Conservation (phyloP, 2,888 invertebrate species). For the Endomychus coccineus region DNA sequence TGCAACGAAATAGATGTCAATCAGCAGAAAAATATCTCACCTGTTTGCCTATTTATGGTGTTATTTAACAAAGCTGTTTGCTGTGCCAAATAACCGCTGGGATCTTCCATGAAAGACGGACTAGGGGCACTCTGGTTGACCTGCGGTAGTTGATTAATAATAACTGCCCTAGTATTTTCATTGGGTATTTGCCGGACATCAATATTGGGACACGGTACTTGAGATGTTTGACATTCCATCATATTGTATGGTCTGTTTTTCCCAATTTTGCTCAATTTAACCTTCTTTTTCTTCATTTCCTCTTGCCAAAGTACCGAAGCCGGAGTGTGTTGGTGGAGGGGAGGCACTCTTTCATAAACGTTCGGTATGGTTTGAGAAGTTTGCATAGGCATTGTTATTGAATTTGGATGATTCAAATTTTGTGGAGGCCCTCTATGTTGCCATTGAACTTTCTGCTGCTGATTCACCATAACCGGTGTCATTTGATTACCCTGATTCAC, state of each 20-base stretch:
- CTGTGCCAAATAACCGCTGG: slow-evolving; percentile 83
- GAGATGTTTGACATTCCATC: slow-evolving; percentile 33
- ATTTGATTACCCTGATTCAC: slow-evolving; percentile 42
- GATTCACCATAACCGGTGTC: slow-evolving; percentile 12
- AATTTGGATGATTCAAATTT: slow-evolving; percentile 32
- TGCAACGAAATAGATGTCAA: too few species aligned
- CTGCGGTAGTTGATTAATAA: slow-evolving; percentile 35
- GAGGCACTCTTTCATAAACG: slow-evolving; percentile 64
- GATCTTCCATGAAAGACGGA: slow-evolving; percentile 87
- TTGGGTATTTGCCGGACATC: slow-evolving; percentile 51
- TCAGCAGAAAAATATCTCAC: too few species aligned
- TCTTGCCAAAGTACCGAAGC: slow-evolving; percentile 49
- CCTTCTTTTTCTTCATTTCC: slow-evolving; percentile 53
- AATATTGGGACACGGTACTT: slow-evolving; percentile 50
- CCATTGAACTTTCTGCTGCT: slow-evolving; percentile 42
- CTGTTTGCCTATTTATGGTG: slow-evolving; percentile 64
- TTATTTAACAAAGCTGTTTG: slow-evolving; percentile 81
- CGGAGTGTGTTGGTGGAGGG: slow-evolving; percentile 62
- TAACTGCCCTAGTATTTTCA: slow-evolving; percentile 40
- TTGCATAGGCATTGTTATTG: slow-evolving; percentile 48
- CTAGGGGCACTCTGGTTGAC: slow-evolving; percentile 38
- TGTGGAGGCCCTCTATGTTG: slow-evolving; percentile 43
- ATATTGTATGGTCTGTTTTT: slow-evolving; percentile 50
- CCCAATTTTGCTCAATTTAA: slow-evolving; percentile 45
- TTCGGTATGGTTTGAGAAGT: slow-evolving; percentile 51